These are phyloP conservation scores for Hirtodrosophila confusa DNA, from an alignment of 2,888 invertebrate genomes.

Conservation along the genomic window DNA sequence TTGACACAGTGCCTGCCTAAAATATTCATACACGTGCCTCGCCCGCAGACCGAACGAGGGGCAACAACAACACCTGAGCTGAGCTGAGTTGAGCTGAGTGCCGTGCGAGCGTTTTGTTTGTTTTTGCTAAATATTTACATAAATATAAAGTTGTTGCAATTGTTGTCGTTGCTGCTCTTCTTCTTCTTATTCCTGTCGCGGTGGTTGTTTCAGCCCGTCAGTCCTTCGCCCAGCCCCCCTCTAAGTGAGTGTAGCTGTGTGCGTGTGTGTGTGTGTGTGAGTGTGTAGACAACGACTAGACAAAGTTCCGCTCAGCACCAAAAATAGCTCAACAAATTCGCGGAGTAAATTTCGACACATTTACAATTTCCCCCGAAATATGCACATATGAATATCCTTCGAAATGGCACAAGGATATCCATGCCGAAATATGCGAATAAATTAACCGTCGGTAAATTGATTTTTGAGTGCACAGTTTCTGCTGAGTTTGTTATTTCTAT, in stretches of 20 bases:
- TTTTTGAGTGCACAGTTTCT: background rate
- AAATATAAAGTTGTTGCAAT: constrained; percentile 52
- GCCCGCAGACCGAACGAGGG: constrained; percentile 18
- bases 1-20: constrained; percentile 50
- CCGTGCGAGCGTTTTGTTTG: constrained; percentile 32
- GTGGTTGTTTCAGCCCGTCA: constrained; percentile 21
- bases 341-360: background rate
- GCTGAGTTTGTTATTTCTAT: too few relatives aligned
- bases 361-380: background rate
- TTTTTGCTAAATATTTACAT: constrained; percentile 67
- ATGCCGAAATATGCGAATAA: background rate
- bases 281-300: constrained; percentile 63
- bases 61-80: constrained; percentile 3
- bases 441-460: constrained; percentile 17
- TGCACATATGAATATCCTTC: background rate
- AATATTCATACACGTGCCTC: constrained; percentile 59
- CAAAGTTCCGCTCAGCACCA: constrained; percentile 26
- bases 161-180: constrained; percentile 11
- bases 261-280: constrained; percentile 7
- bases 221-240: constrained; percentile 14
- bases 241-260: background rate
- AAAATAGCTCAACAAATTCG: constrained; percentile 23
- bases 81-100: constrained; percentile 17
- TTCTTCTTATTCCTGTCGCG: background rate
- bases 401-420: background rate